Percentiles rank a stretch among this genome's conserved stretches.
These are phyloP conservation scores for Lingula anatina DNA, from an alignment of 2,888 invertebrate species.

Conservation along the genomic window DNA sequence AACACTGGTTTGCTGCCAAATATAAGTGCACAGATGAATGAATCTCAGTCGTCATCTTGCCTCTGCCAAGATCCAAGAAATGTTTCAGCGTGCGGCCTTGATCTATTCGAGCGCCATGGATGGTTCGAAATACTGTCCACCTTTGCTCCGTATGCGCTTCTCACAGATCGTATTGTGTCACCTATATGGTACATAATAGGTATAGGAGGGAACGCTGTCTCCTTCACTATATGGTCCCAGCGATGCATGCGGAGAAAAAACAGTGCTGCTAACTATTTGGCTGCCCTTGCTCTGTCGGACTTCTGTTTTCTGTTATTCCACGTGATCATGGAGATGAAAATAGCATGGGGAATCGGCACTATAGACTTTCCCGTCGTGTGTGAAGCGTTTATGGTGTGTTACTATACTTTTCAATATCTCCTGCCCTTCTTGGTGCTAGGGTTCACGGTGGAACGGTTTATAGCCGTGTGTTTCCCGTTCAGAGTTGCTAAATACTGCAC, in stretches of 20 bases:
- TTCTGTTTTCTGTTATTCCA: constrained; percentile 34
- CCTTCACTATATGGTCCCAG: constrained; percentile 39
- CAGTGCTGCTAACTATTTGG: constrained; percentile 43
- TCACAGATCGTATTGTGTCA: constrained; percentile 34
- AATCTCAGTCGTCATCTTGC: too few species aligned
- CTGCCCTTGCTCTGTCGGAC: constrained; percentile 41
- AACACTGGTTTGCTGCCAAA: too few species aligned
- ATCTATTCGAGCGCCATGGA: too few species aligned
- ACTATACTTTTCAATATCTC: constrained; percentile 42
- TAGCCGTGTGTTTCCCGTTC: constrained; percentile 50
- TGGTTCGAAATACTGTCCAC: too few species aligned
- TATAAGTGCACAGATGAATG: too few species aligned
- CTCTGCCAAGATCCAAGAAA: too few species aligned
- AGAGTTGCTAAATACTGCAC: constrained; percentile 35
- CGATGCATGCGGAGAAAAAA: constrained; percentile 36
- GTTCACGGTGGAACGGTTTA: constrained; percentile 50
- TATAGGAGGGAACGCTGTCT: constrained; percentile 38
- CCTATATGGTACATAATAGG: constrained; percentile 43
- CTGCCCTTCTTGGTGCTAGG: constrained; percentile 46
- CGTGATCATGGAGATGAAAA: constrained; percentile 36
- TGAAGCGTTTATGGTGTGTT: constrained; percentile 41
- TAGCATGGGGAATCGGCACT: constrained; percentile 28
- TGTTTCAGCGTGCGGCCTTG: too few species aligned
- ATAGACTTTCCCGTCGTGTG: constrained; percentile 39
- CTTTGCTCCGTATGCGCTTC: constrained; percentile 23